Conservation (phyloP, 2,888 invertebrate species). For the Hirtodrosophila duncani region DNA sequence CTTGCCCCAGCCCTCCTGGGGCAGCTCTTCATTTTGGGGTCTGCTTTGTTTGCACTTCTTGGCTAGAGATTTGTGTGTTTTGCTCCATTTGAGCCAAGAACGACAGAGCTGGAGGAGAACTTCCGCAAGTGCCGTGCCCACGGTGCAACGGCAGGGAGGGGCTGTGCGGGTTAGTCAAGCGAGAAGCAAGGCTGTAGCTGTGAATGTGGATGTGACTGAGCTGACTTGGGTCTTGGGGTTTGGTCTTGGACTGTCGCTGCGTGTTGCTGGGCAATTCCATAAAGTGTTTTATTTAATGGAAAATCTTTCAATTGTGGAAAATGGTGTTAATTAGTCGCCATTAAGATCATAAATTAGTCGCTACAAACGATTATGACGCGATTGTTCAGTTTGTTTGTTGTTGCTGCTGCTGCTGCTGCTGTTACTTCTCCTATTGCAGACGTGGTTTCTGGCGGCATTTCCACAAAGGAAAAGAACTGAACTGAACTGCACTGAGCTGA, state of each 20-base stretch:
- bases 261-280: slow-evolving; percentile 67
- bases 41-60: slow-evolving; percentile 60
- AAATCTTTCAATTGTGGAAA: slow-evolving; percentile 73
- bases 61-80: slow-evolving; percentile 54
- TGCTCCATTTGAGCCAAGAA: slow-evolving; percentile 64
- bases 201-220: slow-evolving; percentile 43
- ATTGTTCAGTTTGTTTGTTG: slow-evolving; percentile 37
- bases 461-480: too few relatives aligned
- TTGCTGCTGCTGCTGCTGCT: slow-evolving; percentile 12
- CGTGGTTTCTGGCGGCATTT: slow-evolving; percentile 47
- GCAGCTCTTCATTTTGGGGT: slow-evolving; percentile 55
- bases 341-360: slow-evolving; percentile 73
- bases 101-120: slow-evolving; percentile 38
- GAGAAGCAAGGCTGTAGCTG: too few relatives aligned
- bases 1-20: slow-evolving; percentile 7
- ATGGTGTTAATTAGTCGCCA: slow-evolving; percentile 72
- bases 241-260: too few relatives aligned
- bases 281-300: slow-evolving; percentile 73
- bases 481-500: slow-evolving; percentile 34
- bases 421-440: too few relatives aligned
- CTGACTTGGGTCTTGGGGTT: slow-evolving; percentile 35
- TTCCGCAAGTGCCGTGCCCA: slow-evolving; percentile 59
- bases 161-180: too few relatives aligned
- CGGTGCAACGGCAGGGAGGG: slow-evolving; percentile 1
- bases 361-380: slow-evolving; percentile 71